Conservation (phyloP, 2,888 invertebrate species). For the Oasisia sp. region DNA sequence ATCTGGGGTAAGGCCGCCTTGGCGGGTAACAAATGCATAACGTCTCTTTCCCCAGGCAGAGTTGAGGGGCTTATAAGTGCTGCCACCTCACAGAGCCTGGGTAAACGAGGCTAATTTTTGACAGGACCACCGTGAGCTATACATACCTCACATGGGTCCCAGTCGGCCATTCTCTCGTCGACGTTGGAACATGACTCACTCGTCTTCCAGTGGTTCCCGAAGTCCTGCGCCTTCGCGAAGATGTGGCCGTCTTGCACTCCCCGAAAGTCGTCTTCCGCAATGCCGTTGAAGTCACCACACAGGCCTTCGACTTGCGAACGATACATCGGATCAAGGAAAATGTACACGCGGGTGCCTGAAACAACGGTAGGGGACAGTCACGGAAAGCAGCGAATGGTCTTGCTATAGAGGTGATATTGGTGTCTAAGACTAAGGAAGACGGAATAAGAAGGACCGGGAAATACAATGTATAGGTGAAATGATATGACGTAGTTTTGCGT, state of each 20-base stretch:
- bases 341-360: slow-evolving; percentile 39
- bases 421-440: neutral
- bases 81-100: too few relatives aligned
- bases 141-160: slow-evolving; percentile 38
- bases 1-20: too few relatives aligned
- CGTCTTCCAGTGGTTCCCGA: slow-evolving; percentile 40
- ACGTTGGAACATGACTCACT: slow-evolving; percentile 32
- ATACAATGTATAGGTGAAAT: neutral
- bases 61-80: too few relatives aligned
- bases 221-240: slow-evolving; percentile 33
- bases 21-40: too few relatives aligned
- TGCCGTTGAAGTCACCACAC: slow-evolving; percentile 42
- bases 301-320: slow-evolving; percentile 38
- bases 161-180: slow-evolving; percentile 27
- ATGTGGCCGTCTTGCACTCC: slow-evolving; percentile 31
- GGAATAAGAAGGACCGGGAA: neutral
- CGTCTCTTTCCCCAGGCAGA: too few relatives aligned
- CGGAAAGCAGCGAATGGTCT: neutral
- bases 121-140: neutral
- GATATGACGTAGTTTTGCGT: neutral
- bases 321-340: slow-evolving; percentile 35
- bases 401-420: neutral
- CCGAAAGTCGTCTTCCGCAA: slow-evolving; percentile 38
- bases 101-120: too few relatives aligned
- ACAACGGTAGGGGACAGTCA: neutral